Evolutionary conservation across 2,797 vertebrate species (phyloP).

Genomic region (Syndactyla subalaris): DNA sequence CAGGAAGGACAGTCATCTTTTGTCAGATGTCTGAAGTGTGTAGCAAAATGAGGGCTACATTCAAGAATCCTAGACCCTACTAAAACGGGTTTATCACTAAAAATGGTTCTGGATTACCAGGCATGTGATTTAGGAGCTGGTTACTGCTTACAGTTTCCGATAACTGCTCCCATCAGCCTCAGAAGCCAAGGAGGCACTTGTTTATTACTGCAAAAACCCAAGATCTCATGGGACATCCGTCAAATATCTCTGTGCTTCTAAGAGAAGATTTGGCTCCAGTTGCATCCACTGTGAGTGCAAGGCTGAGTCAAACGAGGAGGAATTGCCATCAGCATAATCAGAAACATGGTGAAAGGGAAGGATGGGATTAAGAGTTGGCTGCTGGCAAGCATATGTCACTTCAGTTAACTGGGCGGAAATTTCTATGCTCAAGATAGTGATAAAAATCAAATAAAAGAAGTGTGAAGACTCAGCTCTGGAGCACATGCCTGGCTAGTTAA

Average conservation of each 20-base stretch:
- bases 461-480: conserved; percentile 28
- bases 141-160: conserved; percentile 24
- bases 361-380: conserved; percentile 35
- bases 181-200: not conserved
- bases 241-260: not conserved
- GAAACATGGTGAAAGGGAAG: conserved; percentile 33
- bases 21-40: not conserved
- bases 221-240: not conserved
- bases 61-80: not conserved
- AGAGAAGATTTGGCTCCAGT: conserved; percentile 3
- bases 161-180: not conserved
- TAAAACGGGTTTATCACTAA: not conserved
- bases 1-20: not conserved
- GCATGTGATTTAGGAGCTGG: not conserved
- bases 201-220: conserved; percentile 19
- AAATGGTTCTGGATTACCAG: not conserved
- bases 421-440: conserved; percentile 7
- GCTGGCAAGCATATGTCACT: conserved; percentile 51
- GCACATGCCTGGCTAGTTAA: not conserved
- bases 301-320: not conserved
- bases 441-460: conserved; percentile 39
- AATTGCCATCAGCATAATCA: conserved; percentile 50
- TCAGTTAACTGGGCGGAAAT: conserved; percentile 29
- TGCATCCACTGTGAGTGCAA: not conserved
- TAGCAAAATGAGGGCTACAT: not conserved